These are phyloP conservation scores for Poeciliopsis turrubarensis DNA, from an alignment of 2,113 vertebrate species.

Conservation along the genomic window DNA sequence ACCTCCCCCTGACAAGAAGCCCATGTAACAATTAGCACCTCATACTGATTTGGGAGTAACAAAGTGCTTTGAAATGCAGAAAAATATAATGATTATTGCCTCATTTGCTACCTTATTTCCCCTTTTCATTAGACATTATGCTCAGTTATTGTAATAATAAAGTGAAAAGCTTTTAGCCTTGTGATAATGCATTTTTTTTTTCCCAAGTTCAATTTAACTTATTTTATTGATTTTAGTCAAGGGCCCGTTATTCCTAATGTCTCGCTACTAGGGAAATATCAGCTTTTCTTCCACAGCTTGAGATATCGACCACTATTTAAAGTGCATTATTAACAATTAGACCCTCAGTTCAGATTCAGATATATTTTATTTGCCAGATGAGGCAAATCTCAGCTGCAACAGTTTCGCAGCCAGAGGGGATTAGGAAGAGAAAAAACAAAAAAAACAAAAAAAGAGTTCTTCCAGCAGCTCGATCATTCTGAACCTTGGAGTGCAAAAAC, in stretches of 20 bases:
- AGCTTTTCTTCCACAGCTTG: background rate
- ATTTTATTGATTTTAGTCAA: conserved; percentile 20
- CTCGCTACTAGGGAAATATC: background rate
- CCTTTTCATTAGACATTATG: conserved; percentile 11
- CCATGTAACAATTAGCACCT: conserved; percentile 68
- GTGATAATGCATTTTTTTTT: conserved; percentile 11
- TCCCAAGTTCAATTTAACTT: conserved; percentile 7
- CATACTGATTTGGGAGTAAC: conserved; percentile 54
- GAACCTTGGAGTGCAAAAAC: conserved; percentile 7
- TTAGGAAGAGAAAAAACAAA: background rate
- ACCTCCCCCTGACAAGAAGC: conserved; percentile 29
- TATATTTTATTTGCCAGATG: background rate
- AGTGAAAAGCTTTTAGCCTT: background rate
- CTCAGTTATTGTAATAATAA: conserved; percentile 28
- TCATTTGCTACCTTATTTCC: conserved; percentile 37
- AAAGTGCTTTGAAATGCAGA: conserved; percentile 46
- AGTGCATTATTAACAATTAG: background rate
- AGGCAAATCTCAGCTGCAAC: background rate
- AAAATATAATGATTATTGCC: conserved; percentile 46
- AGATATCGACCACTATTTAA: conserved; percentile 9
- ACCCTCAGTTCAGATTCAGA: background rate
- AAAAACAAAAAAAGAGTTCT: background rate
- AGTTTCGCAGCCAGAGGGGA: background rate
- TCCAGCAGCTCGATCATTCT: conserved; percentile 7
- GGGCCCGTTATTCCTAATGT: conserved; percentile 15